Percentiles rank a stretch among this genome's conserved stretches.
phyloP scores from a whole-genome alignment of 2,888 invertebrate genomes.

The Eupithecia centaureata region DNA sequence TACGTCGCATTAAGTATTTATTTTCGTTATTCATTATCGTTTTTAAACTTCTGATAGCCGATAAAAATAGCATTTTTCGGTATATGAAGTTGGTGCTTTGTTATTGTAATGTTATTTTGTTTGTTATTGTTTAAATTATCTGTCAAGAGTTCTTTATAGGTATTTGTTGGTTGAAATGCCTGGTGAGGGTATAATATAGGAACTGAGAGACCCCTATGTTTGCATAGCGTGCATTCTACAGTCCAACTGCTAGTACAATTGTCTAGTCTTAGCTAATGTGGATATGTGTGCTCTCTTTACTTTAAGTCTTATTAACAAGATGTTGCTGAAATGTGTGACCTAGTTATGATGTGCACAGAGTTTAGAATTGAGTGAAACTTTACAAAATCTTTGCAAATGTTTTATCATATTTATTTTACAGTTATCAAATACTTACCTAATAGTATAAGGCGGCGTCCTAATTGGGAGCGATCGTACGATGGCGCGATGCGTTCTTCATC shows the following conservation, averaged over 20 bases:
- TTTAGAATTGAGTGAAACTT: not conserved
- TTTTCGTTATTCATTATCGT: not conserved
- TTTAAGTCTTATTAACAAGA: constrained; percentile 29
- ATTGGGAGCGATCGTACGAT: too few relatives aligned
- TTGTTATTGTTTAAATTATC: constrained; percentile 16
- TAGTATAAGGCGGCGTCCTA: too few relatives aligned
- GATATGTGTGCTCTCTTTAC: constrained; percentile 67
- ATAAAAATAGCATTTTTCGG: not conserved
- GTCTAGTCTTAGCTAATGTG: constrained; percentile 63
- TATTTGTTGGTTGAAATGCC: not conserved
- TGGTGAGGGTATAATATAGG: not conserved
- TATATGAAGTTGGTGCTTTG: constrained; percentile 15
- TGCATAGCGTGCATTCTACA: constrained; percentile 35
- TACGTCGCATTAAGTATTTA: constrained; percentile 3
- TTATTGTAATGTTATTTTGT: constrained; percentile 24
- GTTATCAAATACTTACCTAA: not conserved
- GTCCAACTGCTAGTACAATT: constrained; percentile 34
- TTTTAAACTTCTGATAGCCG: not conserved
- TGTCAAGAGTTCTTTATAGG: not conserved
- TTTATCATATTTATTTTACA: not conserved
- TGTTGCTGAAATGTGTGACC: constrained; percentile 15
- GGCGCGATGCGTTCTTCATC: too few relatives aligned
- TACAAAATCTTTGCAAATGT: not conserved
- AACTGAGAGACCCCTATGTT: constrained; percentile 38
- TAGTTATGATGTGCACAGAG: constrained; percentile 4